Conservation (phyloP, 2,797 vertebrate genomes). For the Etheostoma nigrum region DNA sequence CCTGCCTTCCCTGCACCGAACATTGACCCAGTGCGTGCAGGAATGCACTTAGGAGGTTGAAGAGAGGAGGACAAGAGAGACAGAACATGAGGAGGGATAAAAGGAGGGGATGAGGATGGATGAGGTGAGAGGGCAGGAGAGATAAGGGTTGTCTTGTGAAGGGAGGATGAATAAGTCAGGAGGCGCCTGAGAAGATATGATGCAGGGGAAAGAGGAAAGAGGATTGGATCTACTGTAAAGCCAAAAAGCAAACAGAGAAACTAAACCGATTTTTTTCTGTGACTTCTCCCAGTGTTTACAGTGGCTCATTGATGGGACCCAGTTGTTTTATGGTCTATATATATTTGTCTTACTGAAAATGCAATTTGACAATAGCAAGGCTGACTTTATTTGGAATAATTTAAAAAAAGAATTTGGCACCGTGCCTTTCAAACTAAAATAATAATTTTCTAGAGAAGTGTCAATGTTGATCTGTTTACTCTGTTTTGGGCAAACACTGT, state of each 20-base stretch:
- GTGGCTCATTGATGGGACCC: neutral
- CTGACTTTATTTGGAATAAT: neutral
- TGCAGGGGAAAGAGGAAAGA: conserved; percentile 19
- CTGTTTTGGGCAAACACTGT: neutral
- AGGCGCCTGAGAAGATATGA: conserved; percentile 30
- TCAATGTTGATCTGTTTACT: neutral
- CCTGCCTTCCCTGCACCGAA: conserved; percentile 30
- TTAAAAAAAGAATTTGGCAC: neutral
- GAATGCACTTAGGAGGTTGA: conserved; percentile 63
- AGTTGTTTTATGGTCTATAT: too few species aligned
- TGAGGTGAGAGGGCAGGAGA: conserved; percentile 49
- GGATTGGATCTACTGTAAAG: neutral
- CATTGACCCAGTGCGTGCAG: conserved; percentile 43
- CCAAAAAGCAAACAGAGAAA: neutral
- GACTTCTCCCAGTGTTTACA: neutral
- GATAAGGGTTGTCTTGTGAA: conserved; percentile 37
- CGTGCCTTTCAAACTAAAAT: neutral
- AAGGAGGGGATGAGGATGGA: conserved; percentile 46
- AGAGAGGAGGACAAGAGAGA: conserved; percentile 48
- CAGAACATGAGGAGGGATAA: conserved; percentile 46
- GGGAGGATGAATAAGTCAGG: conserved; percentile 37
- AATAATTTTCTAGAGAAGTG: too few species aligned
- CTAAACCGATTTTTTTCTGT: neutral
- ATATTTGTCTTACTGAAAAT: neutral
- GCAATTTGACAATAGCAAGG: neutral